Evolutionary conservation across 1,140 invertebrate species (phyloP), one percentile per base, ranked within the genome.

Genomic region (Drosophila simulans): DNA sequence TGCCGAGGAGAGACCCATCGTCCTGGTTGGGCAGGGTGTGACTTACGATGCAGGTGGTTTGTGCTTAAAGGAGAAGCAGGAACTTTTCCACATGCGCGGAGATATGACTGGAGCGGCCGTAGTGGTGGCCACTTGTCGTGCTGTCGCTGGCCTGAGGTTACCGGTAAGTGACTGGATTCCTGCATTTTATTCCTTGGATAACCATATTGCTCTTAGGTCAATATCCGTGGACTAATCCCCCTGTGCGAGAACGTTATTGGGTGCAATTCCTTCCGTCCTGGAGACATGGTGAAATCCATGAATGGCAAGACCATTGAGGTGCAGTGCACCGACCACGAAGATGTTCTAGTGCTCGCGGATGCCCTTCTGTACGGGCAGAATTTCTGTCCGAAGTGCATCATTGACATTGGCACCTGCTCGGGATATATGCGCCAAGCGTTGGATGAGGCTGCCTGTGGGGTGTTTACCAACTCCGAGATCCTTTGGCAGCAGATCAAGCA

Each of bases 81-180:
- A 91, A 20, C 65, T 92, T 0, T 80, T 95, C 62, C 94, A 95
- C 66, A 98, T 98, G 98, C 94, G 97, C 79, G 97, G 95, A 1
- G 98, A 98, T 90, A 98, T 99, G 98, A 96, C 96, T 0, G 98
- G 98, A 3, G 97, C 97, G 10, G 97, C 97, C 5, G 96, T 95
- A 84, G 96, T 97, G 11, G 93, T 96, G 3, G 95, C 95, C 1
- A 94, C 96, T 0, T 94, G 97, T 13, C 94, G 95, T 63, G 95
- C 96, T 0, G 94, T 96, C 8, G 95, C 96, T 10, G 92, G 94
- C 31, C 92, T 98, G 0, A 94, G 95, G 71, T 77, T 98, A 1
- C 95, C 96, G 31, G 92, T 89, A 34, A 63, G 75, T 57, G 7
- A 3, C 1, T 22, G 5, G 13, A 34, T 13, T 40, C 1, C 7